Base-by-base conservation (phyloP, 2,888 invertebrate species). In the Aporophyla nigra region DNA sequence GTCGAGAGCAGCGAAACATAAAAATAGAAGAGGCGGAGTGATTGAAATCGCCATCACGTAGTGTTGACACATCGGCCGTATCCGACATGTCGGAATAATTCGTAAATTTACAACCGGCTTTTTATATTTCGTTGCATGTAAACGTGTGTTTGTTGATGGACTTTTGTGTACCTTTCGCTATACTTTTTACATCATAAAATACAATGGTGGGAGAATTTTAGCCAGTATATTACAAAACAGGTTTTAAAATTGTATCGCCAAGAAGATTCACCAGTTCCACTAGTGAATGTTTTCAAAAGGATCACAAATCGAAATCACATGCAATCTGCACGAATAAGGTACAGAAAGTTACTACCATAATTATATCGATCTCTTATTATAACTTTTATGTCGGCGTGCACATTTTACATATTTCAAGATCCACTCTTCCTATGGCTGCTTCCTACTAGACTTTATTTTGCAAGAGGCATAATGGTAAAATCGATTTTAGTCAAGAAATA, bases 11-110 rank as follows among this genome's bases (percentile, higher is more conserved):
- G 82, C 83, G 85, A 86, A 89, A 91, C 86, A 91, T 88, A 88
- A 90, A 92, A 93, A 91, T 90, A 89, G 86, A 80, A 82, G 79
- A 83, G 85, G 69, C 71, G 59, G 82, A 89, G 90, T 93, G 93
- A 93, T 94, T 94, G 92, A 90, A 92, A 93, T 92, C 90, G 79
- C 91, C 87, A 91, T 92, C 93, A 93, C 93, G 92, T 93, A 86
- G 88, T 92, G 92, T 94, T 93, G 93, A 94, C 94, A 93, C 89
- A 92, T 89, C 85, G 86, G 72, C 83, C 90, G 90, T 82, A 84
- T 84, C 87, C 84, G 82, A 86, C 89, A 89, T 90, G 88, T 87
- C 69, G 86, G 86, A 88, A 90, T 92, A 90, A 92, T 92, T 90
- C 86, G 85, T 81, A 82, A 89, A 91, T 92, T 90, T 90, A 90